These are phyloP conservation scores for Neotoma lepida DNA, from an alignment of 2,113 vertebrate genomes.

Conservation along the genomic window DNA sequence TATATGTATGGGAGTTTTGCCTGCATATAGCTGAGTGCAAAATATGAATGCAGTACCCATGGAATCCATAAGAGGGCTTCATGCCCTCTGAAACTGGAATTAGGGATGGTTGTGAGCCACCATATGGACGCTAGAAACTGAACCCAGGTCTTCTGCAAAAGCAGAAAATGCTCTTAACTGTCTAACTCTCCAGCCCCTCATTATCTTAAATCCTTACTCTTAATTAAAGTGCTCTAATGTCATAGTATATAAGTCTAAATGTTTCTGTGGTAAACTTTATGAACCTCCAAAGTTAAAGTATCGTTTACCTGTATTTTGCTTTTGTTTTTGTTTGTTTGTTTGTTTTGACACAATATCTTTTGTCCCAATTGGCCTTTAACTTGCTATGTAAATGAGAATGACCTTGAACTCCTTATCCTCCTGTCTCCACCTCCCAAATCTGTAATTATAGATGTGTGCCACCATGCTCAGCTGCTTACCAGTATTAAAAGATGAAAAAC, in stretches of 20 bases:
- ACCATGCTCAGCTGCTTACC: neutral
- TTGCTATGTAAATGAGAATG: neutral
- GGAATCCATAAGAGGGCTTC: neutral
- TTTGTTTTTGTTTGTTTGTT: neutral
- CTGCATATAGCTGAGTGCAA: neutral
- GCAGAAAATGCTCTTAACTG: neutral
- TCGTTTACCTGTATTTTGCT: slow-evolving; percentile 38
- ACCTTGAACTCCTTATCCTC: neutral
- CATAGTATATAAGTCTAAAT: neutral
- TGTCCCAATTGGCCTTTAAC: neutral
- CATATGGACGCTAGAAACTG: neutral
- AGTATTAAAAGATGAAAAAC: slow-evolving; percentile 52
- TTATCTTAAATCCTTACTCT: slow-evolving; percentile 5
- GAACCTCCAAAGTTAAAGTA: slow-evolving; percentile 18
- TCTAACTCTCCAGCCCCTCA: neutral
- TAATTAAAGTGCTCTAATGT: slow-evolving; percentile 51
- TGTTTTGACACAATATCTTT: neutral
- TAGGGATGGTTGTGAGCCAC: neutral
- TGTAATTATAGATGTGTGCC: neutral
- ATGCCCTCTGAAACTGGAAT: neutral
- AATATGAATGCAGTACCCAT: neutral
- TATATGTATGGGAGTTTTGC: neutral
- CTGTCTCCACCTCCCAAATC: neutral
- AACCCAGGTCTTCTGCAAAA: neutral
- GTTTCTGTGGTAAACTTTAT: slow-evolving; percentile 2